Evolutionary conservation across 2,797 vertebrate genomes (phyloP), one percentile per base, ranked within the genome.

Genomic region (Sciurus carolinensis): DNA sequence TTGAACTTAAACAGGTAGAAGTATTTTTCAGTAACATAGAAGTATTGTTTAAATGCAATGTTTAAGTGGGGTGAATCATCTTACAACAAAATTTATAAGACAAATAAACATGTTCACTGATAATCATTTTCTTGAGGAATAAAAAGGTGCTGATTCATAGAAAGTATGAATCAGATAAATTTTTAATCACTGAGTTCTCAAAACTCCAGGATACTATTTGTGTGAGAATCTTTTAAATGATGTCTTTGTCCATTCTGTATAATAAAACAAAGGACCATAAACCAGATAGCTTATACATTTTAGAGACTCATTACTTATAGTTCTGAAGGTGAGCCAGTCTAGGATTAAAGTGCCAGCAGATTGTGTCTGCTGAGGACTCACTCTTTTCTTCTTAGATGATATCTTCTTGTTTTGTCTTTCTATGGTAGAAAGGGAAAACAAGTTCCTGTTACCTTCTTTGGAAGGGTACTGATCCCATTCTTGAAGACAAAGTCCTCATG

Each of bases 1-100:
- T 64, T 95, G 17, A 80, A 96, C 80, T 89, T 81, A n/a, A 93
- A 67, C 13, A 85, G 50, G 5, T 72, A 75, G 8, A 80, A 2
- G 22, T 24, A 24, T 54, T 66, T 71, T 52, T 13, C 15, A 87
- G 33, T 22, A 85, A 6, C 9, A 47, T 83, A 14, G 17, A 92
- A 3, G 6, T 47, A 1, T 4, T 69, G 36, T 87, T 87, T 90
- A 90, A 83, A 64, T 36, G 50, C 30, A 94, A 2, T 69, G 22
- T 76, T 80, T 96, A 91, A 59, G 1, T 75, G 5, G 87, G 44
- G 28, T 64, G 13, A 91, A 67, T 88, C 22, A n/a, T 26, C 26
- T 77, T n/a, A 67, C 5, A 85, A 79, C 1, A 84, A 83, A 92
- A 59, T 64, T 44, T 22, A 15, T 81, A 69, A 93, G 80, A 50